Percentiles rank a stretch among this genome's conserved stretches.
These are phyloP conservation scores for Cynopterus sphinx DNA, from an alignment of 2,797 vertebrate species.

Conservation along the genomic window DNA sequence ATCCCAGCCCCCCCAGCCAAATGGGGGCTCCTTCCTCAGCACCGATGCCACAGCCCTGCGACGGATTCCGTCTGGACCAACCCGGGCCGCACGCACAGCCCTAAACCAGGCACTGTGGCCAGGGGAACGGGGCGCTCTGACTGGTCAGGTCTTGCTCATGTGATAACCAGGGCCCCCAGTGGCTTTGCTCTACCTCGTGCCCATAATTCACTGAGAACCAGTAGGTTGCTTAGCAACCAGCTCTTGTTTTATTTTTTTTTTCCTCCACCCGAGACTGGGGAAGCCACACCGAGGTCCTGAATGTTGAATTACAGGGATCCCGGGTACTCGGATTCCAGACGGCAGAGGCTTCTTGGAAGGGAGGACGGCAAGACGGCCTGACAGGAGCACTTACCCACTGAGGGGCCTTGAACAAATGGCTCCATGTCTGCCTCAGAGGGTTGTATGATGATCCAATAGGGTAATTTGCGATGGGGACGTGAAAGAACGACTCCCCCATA, in stretches of 20 bases:
- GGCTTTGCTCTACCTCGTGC: background rate
- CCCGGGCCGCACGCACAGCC: no score
- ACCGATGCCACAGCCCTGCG: background rate
- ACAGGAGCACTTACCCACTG: background rate
- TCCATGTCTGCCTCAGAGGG: background rate
- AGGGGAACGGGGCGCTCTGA: background rate
- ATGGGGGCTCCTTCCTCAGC: background rate
- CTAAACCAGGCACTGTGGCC: background rate
- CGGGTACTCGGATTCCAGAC: background rate
- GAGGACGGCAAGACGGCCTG: background rate
- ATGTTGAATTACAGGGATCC: background rate
- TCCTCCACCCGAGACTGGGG: background rate
- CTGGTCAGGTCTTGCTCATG: background rate
- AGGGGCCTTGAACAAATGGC: background rate
- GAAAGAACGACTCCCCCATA: background rate
- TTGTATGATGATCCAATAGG: background rate
- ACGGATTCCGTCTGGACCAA: background rate
- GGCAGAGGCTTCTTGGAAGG: background rate
- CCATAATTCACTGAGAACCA: background rate
- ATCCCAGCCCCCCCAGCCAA: background rate
- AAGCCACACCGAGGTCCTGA: background rate
- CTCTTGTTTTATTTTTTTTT: background rate
- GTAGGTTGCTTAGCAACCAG: conserved; percentile 42
- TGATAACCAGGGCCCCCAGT: background rate
- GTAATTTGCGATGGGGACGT: background rate